Conservation (phyloP, 2,797 vertebrate genomes). For the Acestrorhynchus altus region DNA sequence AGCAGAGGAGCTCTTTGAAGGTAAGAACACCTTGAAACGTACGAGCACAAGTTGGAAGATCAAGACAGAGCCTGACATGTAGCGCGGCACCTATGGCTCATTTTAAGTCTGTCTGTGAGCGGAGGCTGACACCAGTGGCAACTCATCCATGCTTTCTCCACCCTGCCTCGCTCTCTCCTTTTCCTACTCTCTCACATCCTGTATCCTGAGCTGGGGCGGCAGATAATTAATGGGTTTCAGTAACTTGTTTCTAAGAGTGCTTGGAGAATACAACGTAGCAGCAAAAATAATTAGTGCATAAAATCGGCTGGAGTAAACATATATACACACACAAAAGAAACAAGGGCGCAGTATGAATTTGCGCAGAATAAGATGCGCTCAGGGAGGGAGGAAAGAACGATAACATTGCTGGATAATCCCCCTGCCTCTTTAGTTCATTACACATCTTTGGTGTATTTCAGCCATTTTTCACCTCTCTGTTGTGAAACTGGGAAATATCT, state of each 20-base stretch:
- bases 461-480: constrained; percentile 64
- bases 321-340: background rate
- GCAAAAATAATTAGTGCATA: constrained; percentile 39
- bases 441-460: constrained; percentile 43
- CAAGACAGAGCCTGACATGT: constrained; percentile 64
- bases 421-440: constrained; percentile 46
- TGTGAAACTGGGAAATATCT: constrained; percentile 68
- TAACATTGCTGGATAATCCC: constrained; percentile 26
- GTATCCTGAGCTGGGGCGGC: constrained; percentile 4
- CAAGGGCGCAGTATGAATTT: background rate
- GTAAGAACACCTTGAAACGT: constrained; percentile 68
- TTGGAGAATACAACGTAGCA: constrained; percentile 25
- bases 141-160: constrained; percentile 25
- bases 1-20: constrained; percentile 69
- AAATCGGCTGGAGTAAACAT: constrained; percentile 26
- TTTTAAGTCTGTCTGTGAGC: constrained; percentile 47
- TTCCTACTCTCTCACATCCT: background rate
- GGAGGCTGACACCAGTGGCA: constrained; percentile 42
- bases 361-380: constrained; percentile 20
- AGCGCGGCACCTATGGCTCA: constrained; percentile 61
- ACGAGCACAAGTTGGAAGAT: constrained; percentile 59
- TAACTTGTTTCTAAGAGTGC: constrained; percentile 41
- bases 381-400: background rate
- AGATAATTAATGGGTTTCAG: constrained; percentile 41
- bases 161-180: background rate